A percentile compares a stretch with the other conserved stretches of the same genome.
These are phyloP conservation scores for Sphyrna mokarran DNA, from an alignment of 2,113 vertebrate genomes.

Conservation along the genomic window DNA sequence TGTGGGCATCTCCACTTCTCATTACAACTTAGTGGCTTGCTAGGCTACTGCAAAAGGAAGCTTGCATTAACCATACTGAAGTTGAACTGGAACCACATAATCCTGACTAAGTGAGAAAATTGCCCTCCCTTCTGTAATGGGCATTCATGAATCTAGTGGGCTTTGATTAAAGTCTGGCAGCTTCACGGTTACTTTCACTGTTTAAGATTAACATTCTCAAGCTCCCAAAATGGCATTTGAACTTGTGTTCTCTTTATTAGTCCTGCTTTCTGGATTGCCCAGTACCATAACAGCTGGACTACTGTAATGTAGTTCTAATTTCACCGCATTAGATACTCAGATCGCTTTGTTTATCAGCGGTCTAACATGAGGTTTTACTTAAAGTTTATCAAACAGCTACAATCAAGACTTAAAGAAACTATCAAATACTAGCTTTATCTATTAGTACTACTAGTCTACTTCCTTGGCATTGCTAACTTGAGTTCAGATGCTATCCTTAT, in stretches of 20 bases:
- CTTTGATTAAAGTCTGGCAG: neutral
- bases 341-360: neutral
- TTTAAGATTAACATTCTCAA: neutral
- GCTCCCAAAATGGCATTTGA: neutral
- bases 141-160: neutral
- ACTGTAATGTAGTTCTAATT: neutral
- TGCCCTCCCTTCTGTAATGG: neutral
- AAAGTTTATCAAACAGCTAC: neutral
- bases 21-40: neutral
- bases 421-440: neutral
- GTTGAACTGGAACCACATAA: neutral
- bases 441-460: neutral
- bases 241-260: neutral
- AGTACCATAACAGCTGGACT: neutral
- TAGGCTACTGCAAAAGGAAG: neutral
- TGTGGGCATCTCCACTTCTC: too few species aligned
- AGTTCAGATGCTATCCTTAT: neutral
- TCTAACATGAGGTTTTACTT: neutral
- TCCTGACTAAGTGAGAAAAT: neutral
- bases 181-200: neutral
- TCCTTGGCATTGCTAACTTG: neutral
- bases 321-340: too few species aligned
- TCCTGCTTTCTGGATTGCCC: neutral
- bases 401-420: too few species aligned
- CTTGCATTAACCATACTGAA: neutral